Percentiles rank a stretch among this genome's conserved stretches.
phyloP scores from a whole-genome alignment of 2,888 invertebrate genomes.

The Encarsia formosa region DNA sequence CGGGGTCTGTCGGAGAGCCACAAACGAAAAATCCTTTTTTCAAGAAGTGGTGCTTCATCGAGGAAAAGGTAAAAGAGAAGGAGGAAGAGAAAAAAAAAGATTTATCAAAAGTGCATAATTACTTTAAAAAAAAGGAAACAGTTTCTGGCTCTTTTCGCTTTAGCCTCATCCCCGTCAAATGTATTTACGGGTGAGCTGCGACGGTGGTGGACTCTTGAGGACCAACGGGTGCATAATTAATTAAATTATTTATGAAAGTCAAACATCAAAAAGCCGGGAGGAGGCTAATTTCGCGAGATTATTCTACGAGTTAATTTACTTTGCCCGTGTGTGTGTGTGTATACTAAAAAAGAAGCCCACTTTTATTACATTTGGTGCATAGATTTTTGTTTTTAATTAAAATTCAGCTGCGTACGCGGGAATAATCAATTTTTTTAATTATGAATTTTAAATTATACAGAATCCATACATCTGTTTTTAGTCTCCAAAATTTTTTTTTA shows the following conservation, averaged over 20 bases:
- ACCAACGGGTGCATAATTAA: constrained; percentile 12
- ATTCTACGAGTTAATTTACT: not conserved
- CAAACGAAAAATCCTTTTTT: constrained; percentile 1
- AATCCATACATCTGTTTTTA: too few species aligned
- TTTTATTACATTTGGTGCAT: too few species aligned
- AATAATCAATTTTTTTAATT: too few species aligned
- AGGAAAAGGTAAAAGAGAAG: not conserved
- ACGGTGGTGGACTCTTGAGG: not conserved
- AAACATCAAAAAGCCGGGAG: constrained; percentile 15
- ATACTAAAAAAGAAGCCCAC: too few species aligned
- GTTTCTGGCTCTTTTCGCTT: not conserved
- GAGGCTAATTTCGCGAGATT: constrained; percentile 7
- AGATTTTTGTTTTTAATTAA: too few species aligned
- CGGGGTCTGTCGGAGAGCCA: not conserved
- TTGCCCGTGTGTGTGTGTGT: too few species aligned
- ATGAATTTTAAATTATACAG: too few species aligned
- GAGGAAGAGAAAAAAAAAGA: not conserved
- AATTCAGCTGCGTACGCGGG: too few species aligned
- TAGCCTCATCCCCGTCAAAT: not conserved
- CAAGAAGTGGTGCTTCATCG: constrained; percentile 12
- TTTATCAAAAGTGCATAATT: constrained; percentile 25
- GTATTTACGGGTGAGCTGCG: not conserved
- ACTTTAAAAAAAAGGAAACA: constrained; percentile 20
- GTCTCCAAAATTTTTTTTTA: too few species aligned
- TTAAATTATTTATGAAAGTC: constrained; percentile 18